Percentiles rank a stretch among this genome's conserved stretches.
phyloP scores from a whole-genome alignment of 2,113 vertebrate genomes.

The Quiscalus mexicanus region DNA sequence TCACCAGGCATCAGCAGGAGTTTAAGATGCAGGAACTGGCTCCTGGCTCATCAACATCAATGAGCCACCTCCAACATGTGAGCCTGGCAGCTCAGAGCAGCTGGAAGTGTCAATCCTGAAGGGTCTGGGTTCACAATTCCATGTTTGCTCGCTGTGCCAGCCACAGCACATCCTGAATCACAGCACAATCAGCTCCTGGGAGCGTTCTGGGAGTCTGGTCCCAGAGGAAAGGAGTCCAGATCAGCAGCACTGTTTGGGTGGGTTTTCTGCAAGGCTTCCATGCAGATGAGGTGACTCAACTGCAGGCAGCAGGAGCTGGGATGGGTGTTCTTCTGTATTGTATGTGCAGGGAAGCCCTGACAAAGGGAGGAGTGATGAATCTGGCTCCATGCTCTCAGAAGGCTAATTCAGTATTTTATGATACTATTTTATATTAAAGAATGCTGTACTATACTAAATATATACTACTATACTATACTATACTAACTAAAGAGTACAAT shows the following conservation, averaged over 20 bases:
- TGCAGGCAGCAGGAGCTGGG: not conserved
- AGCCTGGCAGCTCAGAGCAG: not conserved
- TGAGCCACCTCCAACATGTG: not conserved
- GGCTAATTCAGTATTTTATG: no score
- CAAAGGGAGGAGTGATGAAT: no score
- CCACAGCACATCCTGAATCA: not conserved
- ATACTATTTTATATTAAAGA: no score
- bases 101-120: not conserved
- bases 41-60: not conserved
- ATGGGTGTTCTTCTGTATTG: not conserved
- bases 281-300: no score
- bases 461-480: no score
- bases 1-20: not conserved
- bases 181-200: rapidly evolving
- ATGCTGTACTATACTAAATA: no score
- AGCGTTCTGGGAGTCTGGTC: not conserved
- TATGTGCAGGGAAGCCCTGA: no score
- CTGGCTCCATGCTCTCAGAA: no score
- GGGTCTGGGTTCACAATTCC: not conserved
- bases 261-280: no score
- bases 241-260: not conserved
- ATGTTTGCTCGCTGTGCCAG: not conserved
- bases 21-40: not conserved
- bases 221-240: not conserved
- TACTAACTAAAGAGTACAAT: no score